Evolutionary conservation across 2,888 invertebrate species (phyloP), one percentile per base, ranked within the genome.

Genomic region (Sarcophaga rosellei): DNA sequence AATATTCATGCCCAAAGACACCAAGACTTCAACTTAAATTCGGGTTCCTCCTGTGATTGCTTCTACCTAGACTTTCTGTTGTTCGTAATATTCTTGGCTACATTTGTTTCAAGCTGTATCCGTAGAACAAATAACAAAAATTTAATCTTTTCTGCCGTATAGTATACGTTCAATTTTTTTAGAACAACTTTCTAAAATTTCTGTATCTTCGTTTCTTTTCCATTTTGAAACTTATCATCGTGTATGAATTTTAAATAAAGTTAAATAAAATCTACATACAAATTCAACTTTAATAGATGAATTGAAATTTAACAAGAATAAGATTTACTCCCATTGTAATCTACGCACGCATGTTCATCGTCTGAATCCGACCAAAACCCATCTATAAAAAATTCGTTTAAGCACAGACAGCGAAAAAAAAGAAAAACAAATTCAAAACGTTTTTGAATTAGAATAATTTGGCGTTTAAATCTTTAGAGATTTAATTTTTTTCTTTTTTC

Each of bases 371-470:
- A 17, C 15, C 10, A 53, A 15, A 75, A 63, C 25, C 23, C 25
- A 65, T 6, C 2, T 6, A 5, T 20, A 61, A 73, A 59, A 45
- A 47, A 62, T 20, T 73, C 21, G 4, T 73, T 21, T 21, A 62
- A 45, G 23, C 47, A 44, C 6, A 68, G 23, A 72, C n/a, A 35
- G 0, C 3, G 25, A 72, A 59, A 44, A 23, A 68, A 68, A 25
- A 4, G 4, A 25, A 2, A 25, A 23, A 35, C 1, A 35, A 35
- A 35, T 8, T 35, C 45, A 66, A 79, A 66, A n/a, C 20, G 23
- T 73, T 80, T 80, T 61, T 66, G 23, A 59, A 66, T 80, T 80
- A 57, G 73, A 73, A 80, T 77, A 77, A 69, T 78, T 78, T 80
- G 66, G 25, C 59, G 47, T 66, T 45, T 59, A 68, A 73, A 74